phyloP scores from a whole-genome alignment of 1,140 invertebrate species.

The Caenorhabditis tropicalis region DNA sequence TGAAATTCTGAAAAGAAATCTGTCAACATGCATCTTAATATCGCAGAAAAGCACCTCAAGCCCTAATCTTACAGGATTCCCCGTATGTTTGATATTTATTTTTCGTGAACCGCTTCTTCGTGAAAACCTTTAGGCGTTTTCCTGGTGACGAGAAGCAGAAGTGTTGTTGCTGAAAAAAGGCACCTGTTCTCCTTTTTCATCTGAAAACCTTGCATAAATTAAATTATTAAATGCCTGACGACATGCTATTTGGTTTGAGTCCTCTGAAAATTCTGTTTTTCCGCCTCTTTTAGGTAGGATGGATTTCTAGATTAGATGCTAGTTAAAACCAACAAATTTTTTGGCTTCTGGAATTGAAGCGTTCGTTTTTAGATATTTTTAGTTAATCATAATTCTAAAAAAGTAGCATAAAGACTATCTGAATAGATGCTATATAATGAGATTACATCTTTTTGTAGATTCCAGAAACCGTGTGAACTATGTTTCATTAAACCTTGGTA shows the following conservation, averaged over 20 bases:
- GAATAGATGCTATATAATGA: not conserved
- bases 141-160: not conserved
- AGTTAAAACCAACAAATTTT: not conserved
- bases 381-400: not conserved
- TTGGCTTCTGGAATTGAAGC: not conserved
- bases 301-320: not conserved
- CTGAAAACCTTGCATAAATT: slow-evolving; percentile 32
- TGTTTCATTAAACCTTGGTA: no score
- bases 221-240: slow-evolving; percentile 20
- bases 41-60: no score
- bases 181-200: not conserved
- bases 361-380: not conserved
- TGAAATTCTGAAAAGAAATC: no score
- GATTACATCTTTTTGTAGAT: no score
- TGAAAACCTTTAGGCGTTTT: not conserved
- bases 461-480: no score
- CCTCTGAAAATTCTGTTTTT: not conserved
- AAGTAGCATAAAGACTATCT: not conserved
- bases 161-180: not conserved
- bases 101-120: not conserved
- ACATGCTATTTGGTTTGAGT: not conserved
- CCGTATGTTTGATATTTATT: no score
- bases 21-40: no score
- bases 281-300: not conserved
- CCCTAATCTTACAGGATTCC: no score